Conservation (phyloP, 35 echinoderm and acorn worm species). For the Diadema setosum region DNA sequence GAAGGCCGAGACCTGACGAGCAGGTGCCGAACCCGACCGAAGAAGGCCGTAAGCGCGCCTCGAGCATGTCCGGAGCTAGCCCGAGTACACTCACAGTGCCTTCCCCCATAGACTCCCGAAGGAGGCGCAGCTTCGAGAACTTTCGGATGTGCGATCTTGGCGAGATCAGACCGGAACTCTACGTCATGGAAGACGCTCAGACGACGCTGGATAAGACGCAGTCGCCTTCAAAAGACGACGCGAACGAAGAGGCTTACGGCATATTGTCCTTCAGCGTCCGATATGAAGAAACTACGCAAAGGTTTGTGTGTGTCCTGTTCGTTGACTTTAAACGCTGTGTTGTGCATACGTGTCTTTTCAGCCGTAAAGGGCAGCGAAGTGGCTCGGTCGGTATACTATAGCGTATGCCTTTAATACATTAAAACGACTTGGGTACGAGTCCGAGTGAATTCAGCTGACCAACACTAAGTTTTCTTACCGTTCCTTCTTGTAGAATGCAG, state of each 20-base stretch:
- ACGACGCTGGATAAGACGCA: neutral
- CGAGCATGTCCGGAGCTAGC: slow-evolving; percentile 20
- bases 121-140: slow-evolving; percentile 21
- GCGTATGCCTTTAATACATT: neutral
- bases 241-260: slow-evolving; percentile 9
- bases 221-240: slow-evolving; percentile 2
- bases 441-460: too few species aligned
- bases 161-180: slow-evolving; percentile 2
- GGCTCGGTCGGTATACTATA: neutral
- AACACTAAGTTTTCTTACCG: too few species aligned
- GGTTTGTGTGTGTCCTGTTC: neutral
- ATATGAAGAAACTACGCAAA: slow-evolving; percentile 5
- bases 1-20: neutral
- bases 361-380: too few species aligned
- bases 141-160: slow-evolving; percentile 27
- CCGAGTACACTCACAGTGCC: slow-evolving; percentile 23
- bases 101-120: slow-evolving; percentile 16
- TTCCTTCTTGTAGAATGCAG: too few species aligned
- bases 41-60: slow-evolving; percentile 2
- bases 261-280: neutral
- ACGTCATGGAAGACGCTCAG: slow-evolving; percentile 13
- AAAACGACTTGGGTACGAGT: neutral
- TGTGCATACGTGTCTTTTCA: neutral
- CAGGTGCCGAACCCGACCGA: neutral
- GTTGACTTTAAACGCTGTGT: neutral